Conservation (phyloP, 2,888 invertebrate genomes). For the Sphaeridia pumilis region DNA sequence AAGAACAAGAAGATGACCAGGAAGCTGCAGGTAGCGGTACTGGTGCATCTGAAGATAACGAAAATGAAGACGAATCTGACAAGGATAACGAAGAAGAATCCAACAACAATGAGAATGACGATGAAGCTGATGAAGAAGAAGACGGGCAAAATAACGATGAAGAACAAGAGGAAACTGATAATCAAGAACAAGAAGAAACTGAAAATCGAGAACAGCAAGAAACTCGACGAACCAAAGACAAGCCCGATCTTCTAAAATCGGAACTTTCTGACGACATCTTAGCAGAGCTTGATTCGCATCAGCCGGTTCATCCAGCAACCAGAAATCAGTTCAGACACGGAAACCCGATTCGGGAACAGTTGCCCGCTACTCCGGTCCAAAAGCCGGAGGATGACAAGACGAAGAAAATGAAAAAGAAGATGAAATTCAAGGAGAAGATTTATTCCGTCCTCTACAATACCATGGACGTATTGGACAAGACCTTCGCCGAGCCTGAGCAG, state of each 20-base stretch:
- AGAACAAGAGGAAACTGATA: not conserved
- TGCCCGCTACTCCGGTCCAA: not conserved
- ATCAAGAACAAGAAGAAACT: not conserved
- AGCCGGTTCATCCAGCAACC: not conserved
- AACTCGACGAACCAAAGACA: not conserved
- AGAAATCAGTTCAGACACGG: not conserved
- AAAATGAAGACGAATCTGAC: not conserved
- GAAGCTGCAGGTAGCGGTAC: not conserved
- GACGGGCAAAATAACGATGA: slow-evolving; percentile 1
- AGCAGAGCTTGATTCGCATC: not conserved
- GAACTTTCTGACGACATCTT: not conserved
- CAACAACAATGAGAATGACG: not conserved
- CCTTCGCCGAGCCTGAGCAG: slow-evolving; percentile 3
- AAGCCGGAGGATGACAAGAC: not conserved
- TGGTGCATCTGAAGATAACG: not conserved
- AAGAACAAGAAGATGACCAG: not conserved
- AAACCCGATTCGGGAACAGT: not conserved
- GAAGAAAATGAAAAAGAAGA: slow-evolving; percentile 7
- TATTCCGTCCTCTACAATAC: slow-evolving; percentile 12
- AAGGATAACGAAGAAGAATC: not conserved
- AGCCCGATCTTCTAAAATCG: too few species aligned
- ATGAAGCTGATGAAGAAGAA: slow-evolving; percentile 1
- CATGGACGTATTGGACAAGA: slow-evolving; percentile 10
- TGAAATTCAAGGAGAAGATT: slow-evolving; percentile 9
- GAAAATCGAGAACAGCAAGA: not conserved